phyloP scores from a whole-genome alignment of 64 coral and sea anemone species.

The Pocillopora verrucosa region DNA sequence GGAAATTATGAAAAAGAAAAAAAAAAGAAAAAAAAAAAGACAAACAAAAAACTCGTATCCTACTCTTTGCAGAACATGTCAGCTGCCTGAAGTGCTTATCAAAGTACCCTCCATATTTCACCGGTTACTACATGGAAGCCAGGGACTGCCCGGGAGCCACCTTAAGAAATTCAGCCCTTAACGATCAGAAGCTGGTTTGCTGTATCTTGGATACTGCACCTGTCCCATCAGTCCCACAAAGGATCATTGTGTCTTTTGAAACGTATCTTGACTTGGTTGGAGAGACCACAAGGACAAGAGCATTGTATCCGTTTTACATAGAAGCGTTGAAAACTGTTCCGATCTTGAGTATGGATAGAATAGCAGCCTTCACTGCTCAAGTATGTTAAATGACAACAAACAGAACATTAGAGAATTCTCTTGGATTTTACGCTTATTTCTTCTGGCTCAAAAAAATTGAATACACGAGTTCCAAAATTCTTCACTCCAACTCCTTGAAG shows the following conservation, averaged over 20 bases:
- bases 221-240: background rate
- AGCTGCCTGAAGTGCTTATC: conserved; percentile 18
- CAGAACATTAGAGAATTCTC: too few species aligned
- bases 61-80: background rate
- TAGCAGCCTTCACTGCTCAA: conserved; percentile 52
- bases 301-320: conserved; percentile 42
- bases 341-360: background rate
- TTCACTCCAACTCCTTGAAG: too few species aligned
- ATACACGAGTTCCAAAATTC: too few species aligned
- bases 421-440: too few species aligned
- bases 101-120: conserved; percentile 13
- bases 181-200: background rate
- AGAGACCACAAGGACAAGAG: conserved; percentile 20
- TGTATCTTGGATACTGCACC: background rate
- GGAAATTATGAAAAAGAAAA: too few species aligned
- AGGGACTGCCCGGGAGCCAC: conserved; percentile 26
- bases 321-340: conserved; percentile 29
- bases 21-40: too few species aligned
- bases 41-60: too few species aligned
- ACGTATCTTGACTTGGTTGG: conserved; percentile 5
- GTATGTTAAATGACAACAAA: too few species aligned
- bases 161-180: conserved; percentile 5
- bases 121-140: conserved; percentile 27
- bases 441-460: too few species aligned
- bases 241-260: background rate